Conservation (phyloP, 2,797 vertebrate genomes). For the Sebastes hubbsi region DNA sequence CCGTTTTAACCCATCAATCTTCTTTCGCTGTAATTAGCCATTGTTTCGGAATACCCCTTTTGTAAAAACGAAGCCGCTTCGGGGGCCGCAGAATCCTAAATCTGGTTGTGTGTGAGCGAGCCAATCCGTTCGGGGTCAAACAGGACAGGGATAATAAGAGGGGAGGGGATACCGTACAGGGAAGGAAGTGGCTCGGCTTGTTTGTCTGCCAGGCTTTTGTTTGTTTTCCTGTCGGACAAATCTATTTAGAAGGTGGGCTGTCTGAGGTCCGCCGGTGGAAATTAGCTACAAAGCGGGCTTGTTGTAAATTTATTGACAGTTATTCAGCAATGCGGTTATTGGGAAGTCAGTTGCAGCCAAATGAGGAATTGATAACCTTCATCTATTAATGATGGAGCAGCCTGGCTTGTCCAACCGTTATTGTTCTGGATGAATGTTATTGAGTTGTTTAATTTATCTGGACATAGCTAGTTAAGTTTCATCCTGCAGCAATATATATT, state of each 20-base stretch:
- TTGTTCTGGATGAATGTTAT: not conserved
- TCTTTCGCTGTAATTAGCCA: conserved; percentile 30
- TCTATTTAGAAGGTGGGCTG: conserved; percentile 64
- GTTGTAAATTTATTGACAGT: conserved; percentile 50
- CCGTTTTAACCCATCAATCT: conserved; percentile 5
- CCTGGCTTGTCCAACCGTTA: not conserved
- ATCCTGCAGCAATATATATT: not conserved
- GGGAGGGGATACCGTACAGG: conserved; percentile 60
- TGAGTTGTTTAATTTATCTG: not conserved
- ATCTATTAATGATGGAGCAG: not conserved
- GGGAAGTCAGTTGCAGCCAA: conserved; percentile 22
- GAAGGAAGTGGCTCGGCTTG: conserved; percentile 76
- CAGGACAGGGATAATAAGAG: conserved; percentile 70
- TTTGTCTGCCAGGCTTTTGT: conserved; percentile 76
- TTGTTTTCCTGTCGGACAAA: conserved; percentile 76
- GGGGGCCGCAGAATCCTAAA: conserved; percentile 23
- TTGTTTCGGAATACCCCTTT: conserved; percentile 26
- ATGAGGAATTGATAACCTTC: conserved; percentile 42
- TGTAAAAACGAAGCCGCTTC: conserved; percentile 33
- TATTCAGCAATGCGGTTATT: conserved; percentile 40
- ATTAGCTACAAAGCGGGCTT: conserved; percentile 42
- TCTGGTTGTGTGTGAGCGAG: conserved; percentile 21
- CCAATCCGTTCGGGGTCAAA: conserved; percentile 61
- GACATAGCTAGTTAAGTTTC: not conserved
- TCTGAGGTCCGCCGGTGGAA: conserved; percentile 53